Evolutionary conservation across 2,797 vertebrate genomes (phyloP), one percentile per base, ranked within the genome.

Genomic region (Hippocampus kuda): DNA sequence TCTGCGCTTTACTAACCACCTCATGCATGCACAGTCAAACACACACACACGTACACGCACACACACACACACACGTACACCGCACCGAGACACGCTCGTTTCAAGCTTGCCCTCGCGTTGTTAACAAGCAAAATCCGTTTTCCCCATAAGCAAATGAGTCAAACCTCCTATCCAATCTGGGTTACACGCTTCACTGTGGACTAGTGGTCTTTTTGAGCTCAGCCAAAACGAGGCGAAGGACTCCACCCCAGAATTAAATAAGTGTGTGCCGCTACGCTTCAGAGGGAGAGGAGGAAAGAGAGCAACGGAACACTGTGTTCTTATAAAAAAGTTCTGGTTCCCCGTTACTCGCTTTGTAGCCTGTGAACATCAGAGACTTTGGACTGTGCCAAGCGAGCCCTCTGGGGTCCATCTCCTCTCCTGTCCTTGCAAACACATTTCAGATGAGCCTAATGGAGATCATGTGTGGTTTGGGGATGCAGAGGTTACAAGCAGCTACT

Each of bases 171-270:
- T 82, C 81, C 76, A 81, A 84, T 86, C 82, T 79, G 81, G 89
- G 89, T 91, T 91, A 86, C 91, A 92, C 85, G 90, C 91, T 91
- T 91, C 83, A 92, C 84, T 90, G 89, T 91, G 85, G 84, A 87
- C 84, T 91, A 92, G 90, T 90, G 89, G 90, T 90, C 87, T 83
- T 87, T 80, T 81, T 79, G 77, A 83, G 79, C 77, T 67, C 59
- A 75, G 79, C 74, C 74, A 76, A 87, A 82, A 22, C 11, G 41
- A 42, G 68, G 61, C 73, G 71, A 66, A 72, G 66, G 72, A 70
- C 79, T 77, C 78, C 70, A 51, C 83, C 82, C 76, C 64, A 57
- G 65, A 68, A 79, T 81, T 73, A 74, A 83, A 81, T 70, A 80
- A 79, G 78, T 74, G 79, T 64, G 66, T 56, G 71, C 75, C n/a